These are phyloP conservation scores for Papilio demoleus DNA, from an alignment of 2,888 invertebrate species.

Conservation along the genomic window DNA sequence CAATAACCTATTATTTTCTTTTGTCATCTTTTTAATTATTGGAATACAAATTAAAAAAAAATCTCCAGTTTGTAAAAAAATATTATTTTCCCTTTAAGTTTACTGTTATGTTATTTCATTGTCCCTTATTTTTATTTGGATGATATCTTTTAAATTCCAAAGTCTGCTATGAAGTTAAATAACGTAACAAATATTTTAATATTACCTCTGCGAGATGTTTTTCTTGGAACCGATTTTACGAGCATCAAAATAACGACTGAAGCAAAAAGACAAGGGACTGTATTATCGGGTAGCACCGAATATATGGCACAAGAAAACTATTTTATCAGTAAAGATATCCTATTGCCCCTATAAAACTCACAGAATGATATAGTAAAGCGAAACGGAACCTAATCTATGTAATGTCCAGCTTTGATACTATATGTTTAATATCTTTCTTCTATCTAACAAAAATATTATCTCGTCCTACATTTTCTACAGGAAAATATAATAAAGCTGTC, in stretches of 20 bases:
- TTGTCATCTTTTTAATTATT: background rate
- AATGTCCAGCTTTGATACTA: conserved; percentile 2
- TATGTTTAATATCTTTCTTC: background rate
- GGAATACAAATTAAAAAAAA: background rate
- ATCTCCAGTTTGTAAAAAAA: no score
- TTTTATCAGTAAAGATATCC: conserved; percentile 31
- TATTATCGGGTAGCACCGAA: conserved; percentile 34
- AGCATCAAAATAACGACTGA: conserved; percentile 20
- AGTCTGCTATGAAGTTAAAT: background rate
- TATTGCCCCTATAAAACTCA: conserved; percentile 34
- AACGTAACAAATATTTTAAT: conserved; percentile 5
- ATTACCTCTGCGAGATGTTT: conserved; percentile 7
- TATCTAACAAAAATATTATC: background rate
- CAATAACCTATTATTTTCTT: background rate
- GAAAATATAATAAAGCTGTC: background rate
- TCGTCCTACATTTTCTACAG: background rate
- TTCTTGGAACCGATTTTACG: conserved; percentile 30
- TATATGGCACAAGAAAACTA: conserved; percentile 30
- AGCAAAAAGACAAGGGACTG: conserved; percentile 36
- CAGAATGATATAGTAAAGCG: conserved; percentile 16
- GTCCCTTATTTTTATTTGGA: no score
- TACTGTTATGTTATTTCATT: no score
- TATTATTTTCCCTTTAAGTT: no score
- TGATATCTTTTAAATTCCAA: background rate
- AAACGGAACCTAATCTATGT: conserved; percentile 23